phyloP scores from a whole-genome alignment of 1,140 invertebrate species.

The Luehdorfia chinensis region DNA sequence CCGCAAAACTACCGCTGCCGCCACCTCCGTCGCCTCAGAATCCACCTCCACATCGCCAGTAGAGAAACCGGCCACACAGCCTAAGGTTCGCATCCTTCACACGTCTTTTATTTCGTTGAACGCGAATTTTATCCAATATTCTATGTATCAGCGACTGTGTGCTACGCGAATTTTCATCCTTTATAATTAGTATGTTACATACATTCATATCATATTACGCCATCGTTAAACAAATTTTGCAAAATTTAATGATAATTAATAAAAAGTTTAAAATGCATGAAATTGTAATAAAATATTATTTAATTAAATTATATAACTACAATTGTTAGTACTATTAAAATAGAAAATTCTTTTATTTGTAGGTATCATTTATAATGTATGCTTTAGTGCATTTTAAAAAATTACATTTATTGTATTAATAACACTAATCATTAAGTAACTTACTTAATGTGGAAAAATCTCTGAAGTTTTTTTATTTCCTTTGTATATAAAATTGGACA shows the following conservation, averaged over 20 bases:
- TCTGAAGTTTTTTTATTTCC: no score
- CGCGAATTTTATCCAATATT: slow-evolving; percentile 30
- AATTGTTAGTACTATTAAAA: no score
- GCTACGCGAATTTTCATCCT: slow-evolving; percentile 37
- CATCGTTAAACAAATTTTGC: slow-evolving; percentile 3
- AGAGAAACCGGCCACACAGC: slow-evolving; percentile 48
- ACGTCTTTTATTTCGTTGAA: slow-evolving; percentile 11
- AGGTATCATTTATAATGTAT: no score
- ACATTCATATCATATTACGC: not conserved
- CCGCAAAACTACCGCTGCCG: slow-evolving; percentile 44
- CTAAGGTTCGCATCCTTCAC: slow-evolving; percentile 49
- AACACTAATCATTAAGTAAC: no score
- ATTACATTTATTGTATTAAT: no score
- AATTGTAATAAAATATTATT: not conserved
- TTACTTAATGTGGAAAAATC: no score
- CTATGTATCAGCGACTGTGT: slow-evolving; percentile 40
- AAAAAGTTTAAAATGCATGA: not conserved
- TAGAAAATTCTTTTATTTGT: no score
- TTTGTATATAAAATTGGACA: no score
- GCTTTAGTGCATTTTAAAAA: no score
- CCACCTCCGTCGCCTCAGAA: slow-evolving; percentile 23
- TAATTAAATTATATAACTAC: no score
- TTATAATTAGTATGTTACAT: not conserved
- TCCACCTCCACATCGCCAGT: slow-evolving; percentile 37
- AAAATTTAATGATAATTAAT: no score